Base-by-base conservation (phyloP, 64 coral and sea anemone species). In the Porites australiensis region DNA sequence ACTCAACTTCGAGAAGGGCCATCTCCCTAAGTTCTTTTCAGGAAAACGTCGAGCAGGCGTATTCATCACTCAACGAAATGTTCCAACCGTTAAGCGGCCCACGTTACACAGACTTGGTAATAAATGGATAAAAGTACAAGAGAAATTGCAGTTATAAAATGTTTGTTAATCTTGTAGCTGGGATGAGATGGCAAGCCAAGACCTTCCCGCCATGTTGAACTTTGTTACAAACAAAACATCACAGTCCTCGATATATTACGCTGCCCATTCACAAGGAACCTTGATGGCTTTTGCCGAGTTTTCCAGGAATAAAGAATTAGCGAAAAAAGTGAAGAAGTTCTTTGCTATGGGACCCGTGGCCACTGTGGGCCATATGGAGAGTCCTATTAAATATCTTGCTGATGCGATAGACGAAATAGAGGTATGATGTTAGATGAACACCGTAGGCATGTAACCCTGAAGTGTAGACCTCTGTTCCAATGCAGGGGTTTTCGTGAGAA, bases 131-230 rank as follows among this genome's bases (percentile, higher is more conserved):
- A 37, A 37, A 37, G 27, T 37, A 37, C 27, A 37, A 37, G 27
- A 37, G 27, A 37, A 37, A 37, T 37, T 37, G 27, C 27, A 37
- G 27, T 37, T 18, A 44, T 79, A 44, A 6, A 8, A 79, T 50
- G 13, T 51, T 72, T 83, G 27, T 44, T 37, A 57, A 48, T 19
- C 14, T 58, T 66, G 72, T 51, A 97, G 95, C 62, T 97, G 91
- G 78, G 95, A 97, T 62, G 92, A 97, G 72, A 97, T 97, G 95
- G 95, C 92, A 47, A 79, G 90, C 58, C 91, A 94, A 37, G 95
- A 97, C 70, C 88, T 97, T 50, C 95, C 95, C 87, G 95, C 95
- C 23, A 94, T 97, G 95, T 88, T 97, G 46, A 75, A 97, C 23
- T 91, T 88, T 89, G 95, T 94, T 5, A 86, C 74, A 14, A 47